phyloP scores from a whole-genome alignment of 1,140 invertebrate genomes.

The Drosophila bipectinata region DNA sequence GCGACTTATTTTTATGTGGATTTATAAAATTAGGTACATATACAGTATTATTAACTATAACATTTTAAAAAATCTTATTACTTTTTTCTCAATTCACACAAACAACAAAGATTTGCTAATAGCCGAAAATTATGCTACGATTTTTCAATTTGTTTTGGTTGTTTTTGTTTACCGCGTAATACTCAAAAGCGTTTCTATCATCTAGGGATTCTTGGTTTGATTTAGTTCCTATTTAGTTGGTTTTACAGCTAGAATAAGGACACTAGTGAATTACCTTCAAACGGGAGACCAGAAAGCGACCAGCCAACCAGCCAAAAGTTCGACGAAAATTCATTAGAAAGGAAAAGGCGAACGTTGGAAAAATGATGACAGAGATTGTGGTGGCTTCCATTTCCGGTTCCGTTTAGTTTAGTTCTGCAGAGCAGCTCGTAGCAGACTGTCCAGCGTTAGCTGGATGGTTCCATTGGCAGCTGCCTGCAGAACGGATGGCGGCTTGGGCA shows the following conservation, averaged over 20 bases:
- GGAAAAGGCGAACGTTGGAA: constrained; percentile 8
- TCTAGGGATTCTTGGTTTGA: constrained; percentile 44
- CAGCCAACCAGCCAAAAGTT: constrained; percentile 8
- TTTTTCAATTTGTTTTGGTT: constrained; percentile 59
- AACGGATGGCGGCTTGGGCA: constrained; percentile 69
- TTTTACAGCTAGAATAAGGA: constrained; percentile 57
- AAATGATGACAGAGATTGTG: constrained; percentile 17
- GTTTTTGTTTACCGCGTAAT: constrained; percentile 55
- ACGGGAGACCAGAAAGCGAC: constrained; percentile 36
- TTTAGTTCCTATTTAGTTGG: constrained; percentile 43
- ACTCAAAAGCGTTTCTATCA: constrained; percentile 53
- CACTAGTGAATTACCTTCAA: constrained; percentile 67
- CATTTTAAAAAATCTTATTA: constrained; percentile 52
- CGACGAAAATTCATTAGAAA: constrained; percentile 1
- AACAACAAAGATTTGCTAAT: constrained; percentile 67
- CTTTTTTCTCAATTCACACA: constrained; percentile 30
- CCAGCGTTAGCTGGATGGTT: constrained; percentile 63
- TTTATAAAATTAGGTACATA: constrained; percentile 56
- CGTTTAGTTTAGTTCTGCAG: constrained; percentile 68
- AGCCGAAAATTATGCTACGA: constrained; percentile 68
- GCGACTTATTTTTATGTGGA: constrained; percentile 33
- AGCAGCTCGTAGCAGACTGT: constrained; percentile 72
- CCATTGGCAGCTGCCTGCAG: constrained; percentile 66
- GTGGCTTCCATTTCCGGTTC: constrained; percentile 27
- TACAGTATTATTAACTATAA: constrained; percentile 45